These are phyloP conservation scores for Tetragnatha versicolor DNA, from an alignment of 1,140 invertebrate species.

Conservation along the genomic window DNA sequence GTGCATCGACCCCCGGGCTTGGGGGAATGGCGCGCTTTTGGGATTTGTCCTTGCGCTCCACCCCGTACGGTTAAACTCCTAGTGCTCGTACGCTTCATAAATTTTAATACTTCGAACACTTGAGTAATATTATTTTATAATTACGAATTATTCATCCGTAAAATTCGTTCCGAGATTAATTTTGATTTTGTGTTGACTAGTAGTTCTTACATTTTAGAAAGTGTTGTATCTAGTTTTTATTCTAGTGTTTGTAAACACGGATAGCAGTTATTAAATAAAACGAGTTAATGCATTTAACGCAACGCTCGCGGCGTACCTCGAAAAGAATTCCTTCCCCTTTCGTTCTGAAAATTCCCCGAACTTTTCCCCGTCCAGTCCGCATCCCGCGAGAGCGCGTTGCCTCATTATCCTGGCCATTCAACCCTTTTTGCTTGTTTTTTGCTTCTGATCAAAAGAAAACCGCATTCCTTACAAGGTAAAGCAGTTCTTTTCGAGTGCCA, in stretches of 20 bases:
- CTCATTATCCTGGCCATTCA: constrained; percentile 48
- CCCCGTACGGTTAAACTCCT: not conserved
- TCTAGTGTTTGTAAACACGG: too few relatives aligned
- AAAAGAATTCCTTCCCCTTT: not conserved
- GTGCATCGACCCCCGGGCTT: constrained; percentile 31
- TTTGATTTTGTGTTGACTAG: not conserved
- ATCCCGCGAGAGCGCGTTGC: not conserved
- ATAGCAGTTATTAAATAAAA: too few relatives aligned
- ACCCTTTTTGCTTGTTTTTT: constrained; percentile 48
- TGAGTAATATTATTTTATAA: too few relatives aligned
- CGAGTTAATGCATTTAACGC: too few relatives aligned
- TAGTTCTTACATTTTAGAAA: not conserved
- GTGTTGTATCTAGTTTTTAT: too few relatives aligned
- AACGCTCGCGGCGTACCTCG: not conserved
- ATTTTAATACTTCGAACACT: too few relatives aligned
- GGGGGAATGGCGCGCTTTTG: not conserved
- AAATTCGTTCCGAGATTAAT: too few relatives aligned
- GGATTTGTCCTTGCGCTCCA: not conserved
- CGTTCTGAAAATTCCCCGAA: constrained; percentile 1
- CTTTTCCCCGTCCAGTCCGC: constrained; percentile 4
- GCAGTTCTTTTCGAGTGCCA: constrained; percentile 43
- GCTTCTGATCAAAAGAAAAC: constrained; percentile 9
- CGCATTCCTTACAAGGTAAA: constrained; percentile 53
- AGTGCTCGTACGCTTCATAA: too few relatives aligned
- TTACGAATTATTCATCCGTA: too few relatives aligned